These are phyloP conservation scores for Neofelis nebulosa DNA, from an alignment of 2,113 vertebrate genomes.

Conservation along the genomic window DNA sequence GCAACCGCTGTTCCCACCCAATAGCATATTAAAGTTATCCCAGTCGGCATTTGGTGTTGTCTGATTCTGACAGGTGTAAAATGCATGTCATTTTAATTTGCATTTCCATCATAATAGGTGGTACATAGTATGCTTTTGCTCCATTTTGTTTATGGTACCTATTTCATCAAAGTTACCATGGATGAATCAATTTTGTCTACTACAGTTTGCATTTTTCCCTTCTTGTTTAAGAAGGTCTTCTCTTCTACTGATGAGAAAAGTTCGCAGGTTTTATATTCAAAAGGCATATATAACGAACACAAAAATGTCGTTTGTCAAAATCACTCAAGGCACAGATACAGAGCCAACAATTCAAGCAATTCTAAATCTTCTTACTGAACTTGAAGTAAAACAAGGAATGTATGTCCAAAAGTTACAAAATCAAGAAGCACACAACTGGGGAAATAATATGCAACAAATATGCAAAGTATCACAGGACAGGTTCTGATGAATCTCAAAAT, in stretches of 20 bases:
- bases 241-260: background rate
- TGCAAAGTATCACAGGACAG: background rate
- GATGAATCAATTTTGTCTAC: background rate
- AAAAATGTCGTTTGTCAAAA: background rate
- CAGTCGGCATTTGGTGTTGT: background rate
- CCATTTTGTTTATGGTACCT: background rate
- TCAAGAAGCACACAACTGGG: background rate
- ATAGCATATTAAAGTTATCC: background rate
- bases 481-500: background rate
- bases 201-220: background rate
- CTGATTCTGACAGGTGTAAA: background rate
- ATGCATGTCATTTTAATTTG: background rate
- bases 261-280: background rate
- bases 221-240: background rate
- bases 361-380: slow-evolving; percentile 7
- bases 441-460: background rate
- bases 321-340: background rate
- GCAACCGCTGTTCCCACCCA: background rate
- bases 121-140: background rate
- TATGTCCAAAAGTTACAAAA: background rate
- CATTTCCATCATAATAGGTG: background rate
- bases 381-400: background rate
- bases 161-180: background rate
- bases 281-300: background rate
- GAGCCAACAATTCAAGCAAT: background rate